Evolutionary conservation across 2,113 vertebrate genomes (phyloP), one percentile per base, ranked within the genome.

Genomic region (Smithornis capensis): DNA sequence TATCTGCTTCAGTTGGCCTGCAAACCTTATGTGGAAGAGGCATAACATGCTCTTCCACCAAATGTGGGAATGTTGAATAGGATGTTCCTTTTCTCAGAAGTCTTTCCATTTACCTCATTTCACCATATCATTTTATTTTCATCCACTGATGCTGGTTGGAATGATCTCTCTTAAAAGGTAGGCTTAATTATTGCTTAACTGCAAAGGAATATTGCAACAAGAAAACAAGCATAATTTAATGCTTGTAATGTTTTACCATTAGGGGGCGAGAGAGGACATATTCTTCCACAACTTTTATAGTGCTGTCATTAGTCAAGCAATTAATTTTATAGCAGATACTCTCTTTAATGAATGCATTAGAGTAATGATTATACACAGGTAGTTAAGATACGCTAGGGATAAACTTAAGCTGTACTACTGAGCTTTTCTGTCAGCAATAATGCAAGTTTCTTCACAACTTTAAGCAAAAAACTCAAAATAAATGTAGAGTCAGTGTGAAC

Each of bases 191-290:
- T 27, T 38, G 18, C 37, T 83, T 35, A 82, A 49, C 18, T 44
- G 14, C 21, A 57, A 63, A 76, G 4, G 64, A 71, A 59, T 29
- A 6, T 10, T 70, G 29, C 27, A 49, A 18, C 10, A 42, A 77
- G 19, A 35, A 50, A 31, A 27, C 4, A 31, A 6, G 7, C 50
- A 55, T 7, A 42, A 44, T 70, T 75, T 40, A 24, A 83, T 40
- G 7, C 1, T 71, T 60, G 17, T 7, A 47, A 10, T 25, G 14
- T 69, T 84, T 87, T 42, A 60, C 1, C 19, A 55, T 52, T 53
- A 10, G 13, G 4, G 4, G 4, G 2, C 37, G 18, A 6, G 12
- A 4, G 4, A 35, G 17, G 2, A 5, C 31, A 3, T 19, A 50
- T 56, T 69, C 49, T 68, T 74, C 15, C 4, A 2, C 35, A 78